phyloP scores from a whole-genome alignment of 2,797 vertebrate species.

The Myotis vivesi region DNA sequence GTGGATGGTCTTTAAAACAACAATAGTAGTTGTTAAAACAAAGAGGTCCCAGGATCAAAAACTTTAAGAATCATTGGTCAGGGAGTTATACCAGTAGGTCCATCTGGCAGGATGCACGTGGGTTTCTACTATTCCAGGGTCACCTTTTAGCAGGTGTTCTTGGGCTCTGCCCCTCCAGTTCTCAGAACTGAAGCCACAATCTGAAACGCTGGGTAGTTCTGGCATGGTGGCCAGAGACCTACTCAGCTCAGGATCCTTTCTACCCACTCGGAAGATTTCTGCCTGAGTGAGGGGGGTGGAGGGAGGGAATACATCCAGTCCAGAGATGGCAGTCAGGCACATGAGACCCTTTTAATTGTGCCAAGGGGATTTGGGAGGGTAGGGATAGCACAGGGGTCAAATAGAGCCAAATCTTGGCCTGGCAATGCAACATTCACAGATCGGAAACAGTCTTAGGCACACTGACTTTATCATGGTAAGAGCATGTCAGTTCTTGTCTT shows the following conservation, averaged over 20 bases:
- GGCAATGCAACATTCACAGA: not conserved
- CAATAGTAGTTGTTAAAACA: not conserved
- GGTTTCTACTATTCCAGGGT: not conserved
- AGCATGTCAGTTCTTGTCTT: not conserved
- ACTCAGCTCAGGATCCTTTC: not conserved
- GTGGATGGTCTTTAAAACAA: not conserved
- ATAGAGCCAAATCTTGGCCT: not conserved
- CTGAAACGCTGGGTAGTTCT: not conserved
- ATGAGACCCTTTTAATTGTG: not conserved
- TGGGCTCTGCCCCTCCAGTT: not conserved
- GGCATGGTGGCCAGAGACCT: not conserved
- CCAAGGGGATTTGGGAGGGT: not conserved
- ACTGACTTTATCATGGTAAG: not conserved
- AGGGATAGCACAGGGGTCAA: not conserved
- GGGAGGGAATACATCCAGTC: not conserved
- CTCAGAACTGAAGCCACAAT: not conserved
- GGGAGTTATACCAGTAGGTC: not conserved
- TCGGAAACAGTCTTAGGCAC: not conserved
- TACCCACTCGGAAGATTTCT: not conserved
- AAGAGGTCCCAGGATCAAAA: not conserved
- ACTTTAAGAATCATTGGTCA: not conserved
- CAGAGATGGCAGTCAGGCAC: not conserved
- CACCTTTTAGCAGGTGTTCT: not conserved
- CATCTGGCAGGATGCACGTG: not conserved
- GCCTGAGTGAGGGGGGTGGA: not conserved